These are phyloP conservation scores for Dreissena polymorpha DNA, from an alignment of 1,140 invertebrate genomes.

Conservation along the genomic window DNA sequence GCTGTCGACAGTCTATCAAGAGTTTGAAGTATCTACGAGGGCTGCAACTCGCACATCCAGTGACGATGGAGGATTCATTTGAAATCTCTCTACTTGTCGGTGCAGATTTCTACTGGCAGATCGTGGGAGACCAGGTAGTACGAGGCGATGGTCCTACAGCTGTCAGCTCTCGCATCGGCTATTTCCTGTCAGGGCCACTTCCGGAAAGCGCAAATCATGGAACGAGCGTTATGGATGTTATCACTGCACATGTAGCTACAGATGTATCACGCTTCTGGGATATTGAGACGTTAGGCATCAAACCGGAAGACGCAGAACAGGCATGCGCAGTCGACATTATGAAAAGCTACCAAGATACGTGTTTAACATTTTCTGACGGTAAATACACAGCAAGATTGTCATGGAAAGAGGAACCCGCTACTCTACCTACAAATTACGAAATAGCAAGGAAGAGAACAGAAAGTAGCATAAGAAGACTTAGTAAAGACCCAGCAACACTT, in stretches of 20 bases:
- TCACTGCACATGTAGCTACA: constrained; percentile 2
- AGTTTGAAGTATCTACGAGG: background rate
- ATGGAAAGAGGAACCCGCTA: constrained; percentile 41
- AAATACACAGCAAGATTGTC: constrained; percentile 47
- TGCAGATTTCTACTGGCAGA: constrained; percentile 43
- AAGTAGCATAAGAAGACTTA: constrained; percentile 23
- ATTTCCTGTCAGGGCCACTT: constrained; percentile 40
- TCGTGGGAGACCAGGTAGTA: constrained; percentile 30
- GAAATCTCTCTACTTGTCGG: no score
- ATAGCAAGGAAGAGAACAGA: constrained; percentile 27
- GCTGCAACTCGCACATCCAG: constrained; percentile 43
- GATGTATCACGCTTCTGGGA: constrained; percentile 48
- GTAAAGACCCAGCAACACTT: constrained; percentile 35
- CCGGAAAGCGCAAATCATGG: background rate
- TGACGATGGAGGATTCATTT: background rate
- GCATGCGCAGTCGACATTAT: background rate
- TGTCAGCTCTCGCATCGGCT: constrained; percentile 48
- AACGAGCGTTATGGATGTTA: constrained; percentile 18
- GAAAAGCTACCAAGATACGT: constrained; percentile 15
- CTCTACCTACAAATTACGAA: constrained; percentile 12
- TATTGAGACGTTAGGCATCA: constrained; percentile 37
- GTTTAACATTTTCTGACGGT: constrained; percentile 24
- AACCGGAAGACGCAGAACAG: background rate
- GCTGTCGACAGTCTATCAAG: no score
- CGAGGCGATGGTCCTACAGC: constrained; percentile 48